A percentile compares a stretch with the other conserved stretches of the same genome.
Conservation (phyloP, 1,140 invertebrate genomes). For the Penaeus vannamei region DNA sequence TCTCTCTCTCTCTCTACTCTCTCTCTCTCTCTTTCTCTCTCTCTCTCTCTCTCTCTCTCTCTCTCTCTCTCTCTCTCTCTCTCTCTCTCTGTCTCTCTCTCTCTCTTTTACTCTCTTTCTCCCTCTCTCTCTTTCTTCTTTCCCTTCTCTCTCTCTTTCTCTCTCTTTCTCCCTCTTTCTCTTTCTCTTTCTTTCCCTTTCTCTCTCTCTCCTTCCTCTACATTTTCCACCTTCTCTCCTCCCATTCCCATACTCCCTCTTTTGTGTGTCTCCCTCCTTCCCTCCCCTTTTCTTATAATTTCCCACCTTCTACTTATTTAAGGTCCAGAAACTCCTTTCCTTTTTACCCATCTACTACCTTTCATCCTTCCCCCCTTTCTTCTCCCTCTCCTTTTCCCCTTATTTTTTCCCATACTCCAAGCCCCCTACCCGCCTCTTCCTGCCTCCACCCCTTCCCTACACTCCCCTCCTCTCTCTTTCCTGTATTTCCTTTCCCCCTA, state of each 20-base stretch:
- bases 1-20: too few relatives aligned
- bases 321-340: neutral
- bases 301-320: neutral
- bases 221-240: neutral
- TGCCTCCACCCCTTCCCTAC: too few relatives aligned
- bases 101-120: neutral
- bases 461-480: too few relatives aligned
- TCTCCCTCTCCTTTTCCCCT: neutral
- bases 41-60: neutral
- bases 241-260: neutral
- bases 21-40: neutral
- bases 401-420: too few relatives aligned
- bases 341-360: neutral
- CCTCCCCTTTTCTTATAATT: neutral
- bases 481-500: too few relatives aligned
- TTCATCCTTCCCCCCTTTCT: neutral
- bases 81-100: conserved; percentile 39
- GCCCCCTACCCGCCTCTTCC: too few relatives aligned
- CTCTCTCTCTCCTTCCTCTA: neutral
- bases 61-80: neutral
- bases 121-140: neutral
- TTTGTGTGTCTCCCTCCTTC: neutral
- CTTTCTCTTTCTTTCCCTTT: too few relatives aligned
- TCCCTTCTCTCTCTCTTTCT: neutral
- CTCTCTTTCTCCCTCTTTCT: too few relatives aligned